Evolutionary conservation across 2,113 vertebrate genomes (phyloP), one percentile per base, ranked within the genome.

Genomic region (Phaetusa simplex): DNA sequence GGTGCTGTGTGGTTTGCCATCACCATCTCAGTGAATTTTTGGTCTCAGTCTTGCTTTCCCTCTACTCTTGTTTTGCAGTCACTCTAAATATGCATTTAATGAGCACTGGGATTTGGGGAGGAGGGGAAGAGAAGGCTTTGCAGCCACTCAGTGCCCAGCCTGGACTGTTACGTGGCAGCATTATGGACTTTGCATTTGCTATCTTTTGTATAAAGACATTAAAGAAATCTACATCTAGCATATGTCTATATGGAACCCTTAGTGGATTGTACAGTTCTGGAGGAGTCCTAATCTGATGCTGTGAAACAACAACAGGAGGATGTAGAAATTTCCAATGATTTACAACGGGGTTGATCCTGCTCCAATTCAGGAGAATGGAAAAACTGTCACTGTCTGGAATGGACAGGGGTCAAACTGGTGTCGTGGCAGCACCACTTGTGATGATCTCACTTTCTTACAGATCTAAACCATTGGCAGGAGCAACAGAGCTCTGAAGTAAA

Each of bases 381-480:
- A 94, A 94, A 56, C 64, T 78, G 45, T 94, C 64, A 47, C 52
- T 81, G 76, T 55, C 69, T 95, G 93, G 82, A 85, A 76, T 11
- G 42, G 79, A 45, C 76, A 73, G 64, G 64, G 88, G 64, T 93
- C 67, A 90, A 77, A 80, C 24, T 8, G 2, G 65, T 93, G 95
- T 85, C 2, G 5, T 59, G 80, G 53, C 1, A 1, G 69, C 62
- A 70, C 47, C 30, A 5, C 34, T 89, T 43, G 36, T 71, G 61
- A 78, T 96, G 87, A 97, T 86, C 76, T 96, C 90, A 93, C 77
- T 93, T 96, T 95, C 90, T 86, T 88, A 83, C 1, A 6, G 26
- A 38, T 53, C 59, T 92, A 92, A 94, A 92, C 85, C 59, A 81
- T 17, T 90, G 93, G 72, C 88, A 88, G 86, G 59, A 92, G 53